Conservation (phyloP, 2,113 vertebrate species). For the Pituophis catenifer region DNA sequence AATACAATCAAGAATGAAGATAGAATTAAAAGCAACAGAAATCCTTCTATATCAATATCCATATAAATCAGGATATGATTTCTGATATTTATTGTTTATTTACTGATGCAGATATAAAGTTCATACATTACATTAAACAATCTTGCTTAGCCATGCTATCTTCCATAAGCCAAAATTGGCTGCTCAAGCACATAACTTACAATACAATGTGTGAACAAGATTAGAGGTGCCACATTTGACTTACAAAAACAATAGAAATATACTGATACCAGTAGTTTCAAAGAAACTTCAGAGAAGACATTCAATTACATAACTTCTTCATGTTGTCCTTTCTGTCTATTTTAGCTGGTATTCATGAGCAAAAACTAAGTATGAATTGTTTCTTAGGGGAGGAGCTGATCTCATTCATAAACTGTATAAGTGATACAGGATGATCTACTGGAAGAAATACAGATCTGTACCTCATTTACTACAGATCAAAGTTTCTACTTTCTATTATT, state of each 20-base stretch:
- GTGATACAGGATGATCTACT: neutral
- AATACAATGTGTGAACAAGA: neutral
- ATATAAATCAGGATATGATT: neutral
- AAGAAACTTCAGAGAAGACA: neutral
- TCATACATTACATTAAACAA: neutral
- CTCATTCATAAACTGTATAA: neutral
- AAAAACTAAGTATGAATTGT: neutral
- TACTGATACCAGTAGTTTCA: neutral
- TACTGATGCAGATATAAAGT: neutral
- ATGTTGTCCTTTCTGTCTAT: neutral
- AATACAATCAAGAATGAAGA: neutral
- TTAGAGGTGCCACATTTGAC: neutral
- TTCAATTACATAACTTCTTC: neutral
- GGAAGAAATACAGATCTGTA: neutral
- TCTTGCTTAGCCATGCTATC: neutral
- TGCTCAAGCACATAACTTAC: neutral
- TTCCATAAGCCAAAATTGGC: neutral
- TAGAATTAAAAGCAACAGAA: neutral
- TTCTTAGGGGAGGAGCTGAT: neutral
- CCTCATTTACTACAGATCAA: neutral
- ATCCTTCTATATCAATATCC: neutral
- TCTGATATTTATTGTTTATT: neutral
- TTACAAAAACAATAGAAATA: neutral
- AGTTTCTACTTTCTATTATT: neutral
- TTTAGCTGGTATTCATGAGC: neutral